Percentiles rank a stretch among this genome's conserved stretches.
Evolutionary conservation across 2,797 vertebrate genomes (phyloP).

Genomic region (Argentina silus): DNA sequence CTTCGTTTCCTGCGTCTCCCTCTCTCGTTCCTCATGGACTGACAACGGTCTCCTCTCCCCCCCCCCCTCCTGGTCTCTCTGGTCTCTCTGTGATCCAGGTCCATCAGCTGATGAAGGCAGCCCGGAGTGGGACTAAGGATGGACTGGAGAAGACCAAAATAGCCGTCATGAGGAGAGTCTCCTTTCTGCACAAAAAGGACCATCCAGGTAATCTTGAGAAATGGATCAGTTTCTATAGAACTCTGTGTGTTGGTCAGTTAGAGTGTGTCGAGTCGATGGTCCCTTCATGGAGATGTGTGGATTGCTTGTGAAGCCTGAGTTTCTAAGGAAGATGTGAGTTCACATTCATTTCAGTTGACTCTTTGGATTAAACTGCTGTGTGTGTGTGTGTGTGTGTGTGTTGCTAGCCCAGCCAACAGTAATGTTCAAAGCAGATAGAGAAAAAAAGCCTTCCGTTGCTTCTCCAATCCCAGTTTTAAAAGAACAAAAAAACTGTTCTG

Average conservation of each 20-base stretch:
- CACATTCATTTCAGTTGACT: constrained; percentile 23
- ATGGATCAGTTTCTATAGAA: background rate
- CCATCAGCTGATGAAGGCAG: constrained; percentile 95
- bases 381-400: constrained; percentile 15
- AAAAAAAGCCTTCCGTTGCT: constrained; percentile 42
- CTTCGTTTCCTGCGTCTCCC: constrained; percentile 34
- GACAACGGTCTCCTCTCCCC: background rate
- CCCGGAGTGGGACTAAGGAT: constrained; percentile 92
- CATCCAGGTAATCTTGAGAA: constrained; percentile 73
- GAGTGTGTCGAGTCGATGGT: background rate
- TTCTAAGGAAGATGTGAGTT: constrained; percentile 20
- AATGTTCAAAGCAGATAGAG: constrained; percentile 36
- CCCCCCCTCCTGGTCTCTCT: background rate
- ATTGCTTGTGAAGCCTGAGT: constrained; percentile 34
- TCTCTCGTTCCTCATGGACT: constrained; percentile 1
- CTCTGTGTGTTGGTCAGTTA: too few relatives aligned
- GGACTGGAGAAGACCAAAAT: constrained; percentile 94
- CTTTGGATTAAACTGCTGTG: constrained; percentile 46
- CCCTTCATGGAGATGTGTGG: constrained; percentile 16
- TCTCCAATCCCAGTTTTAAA: constrained; percentile 43
- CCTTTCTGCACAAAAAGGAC: constrained; percentile 91
- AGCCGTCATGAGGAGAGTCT: constrained; percentile 91
- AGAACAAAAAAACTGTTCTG: constrained; percentile 53
- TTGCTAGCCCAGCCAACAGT: constrained; percentile 40
- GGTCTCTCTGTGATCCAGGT: constrained; percentile 77